Evolutionary conservation across 2,113 vertebrate species (phyloP).

Genomic region (Centrocercus urophasianus): DNA sequence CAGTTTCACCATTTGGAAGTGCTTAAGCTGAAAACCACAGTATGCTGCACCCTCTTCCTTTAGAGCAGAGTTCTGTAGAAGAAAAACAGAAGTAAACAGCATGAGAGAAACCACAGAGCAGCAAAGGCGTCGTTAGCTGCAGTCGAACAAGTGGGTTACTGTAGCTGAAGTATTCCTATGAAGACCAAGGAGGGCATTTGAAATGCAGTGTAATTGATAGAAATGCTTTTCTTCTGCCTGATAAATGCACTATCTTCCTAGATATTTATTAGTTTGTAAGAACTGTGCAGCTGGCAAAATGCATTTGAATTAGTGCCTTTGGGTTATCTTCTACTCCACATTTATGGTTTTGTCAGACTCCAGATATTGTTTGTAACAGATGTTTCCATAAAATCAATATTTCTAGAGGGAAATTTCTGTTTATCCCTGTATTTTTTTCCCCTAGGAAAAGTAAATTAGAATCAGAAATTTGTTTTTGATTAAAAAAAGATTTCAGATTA

Average conservation of each 20-base stretch:
- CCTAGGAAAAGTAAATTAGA: background rate
- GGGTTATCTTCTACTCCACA: background rate
- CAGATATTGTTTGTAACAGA: background rate
- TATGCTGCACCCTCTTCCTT: constrained; percentile 80
- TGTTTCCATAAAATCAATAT: background rate
- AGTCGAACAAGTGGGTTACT: background rate
- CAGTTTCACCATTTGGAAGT: constrained; percentile 76
- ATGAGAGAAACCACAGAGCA: constrained; percentile 76
- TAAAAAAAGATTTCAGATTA: background rate
- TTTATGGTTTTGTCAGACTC: background rate
- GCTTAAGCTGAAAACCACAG: constrained; percentile 71
- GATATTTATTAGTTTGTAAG: background rate
- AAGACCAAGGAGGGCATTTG: background rate
- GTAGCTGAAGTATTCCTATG: background rate
- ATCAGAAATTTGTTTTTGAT: background rate
- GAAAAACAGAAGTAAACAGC: constrained; percentile 76
- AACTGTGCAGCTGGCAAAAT: background rate
- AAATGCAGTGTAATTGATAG: background rate
- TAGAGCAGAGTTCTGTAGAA: constrained; percentile 66
- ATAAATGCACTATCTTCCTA: background rate
- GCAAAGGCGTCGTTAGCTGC: constrained; percentile 29
- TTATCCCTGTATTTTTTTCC: background rate
- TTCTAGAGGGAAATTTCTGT: background rate
- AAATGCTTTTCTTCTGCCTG: background rate
- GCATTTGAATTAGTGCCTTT: background rate